Conservation (phyloP, 2,113 vertebrate species). For the Odontophorus gujanensis region DNA sequence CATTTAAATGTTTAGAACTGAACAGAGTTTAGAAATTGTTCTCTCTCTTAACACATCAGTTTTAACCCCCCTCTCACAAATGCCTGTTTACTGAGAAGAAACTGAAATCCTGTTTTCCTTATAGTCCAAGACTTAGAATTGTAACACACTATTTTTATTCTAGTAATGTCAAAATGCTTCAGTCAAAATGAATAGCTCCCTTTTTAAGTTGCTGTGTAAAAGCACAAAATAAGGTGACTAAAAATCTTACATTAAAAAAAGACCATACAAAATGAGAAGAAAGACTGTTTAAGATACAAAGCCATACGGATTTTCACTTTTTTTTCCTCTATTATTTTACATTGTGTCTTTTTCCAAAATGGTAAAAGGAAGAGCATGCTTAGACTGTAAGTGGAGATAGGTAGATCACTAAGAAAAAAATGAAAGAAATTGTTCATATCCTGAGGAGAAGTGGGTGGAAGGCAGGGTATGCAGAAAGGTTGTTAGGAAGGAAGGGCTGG, state of each 20-base stretch:
- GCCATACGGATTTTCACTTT: rapidly evolving
- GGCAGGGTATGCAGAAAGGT: background rate
- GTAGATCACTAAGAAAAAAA: background rate
- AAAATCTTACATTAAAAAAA: background rate
- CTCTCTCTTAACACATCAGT: background rate
- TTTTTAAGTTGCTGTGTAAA: background rate
- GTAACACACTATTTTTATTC: slow-evolving; percentile 14
- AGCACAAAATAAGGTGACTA: background rate
- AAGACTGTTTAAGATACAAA: background rate
- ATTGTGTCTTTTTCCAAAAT: background rate
- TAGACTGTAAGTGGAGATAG: background rate
- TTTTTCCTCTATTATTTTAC: background rate
- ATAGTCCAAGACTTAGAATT: background rate
- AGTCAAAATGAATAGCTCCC: slow-evolving; percentile 10
- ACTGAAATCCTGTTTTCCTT: background rate
- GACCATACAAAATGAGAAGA: background rate
- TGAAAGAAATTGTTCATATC: background rate
- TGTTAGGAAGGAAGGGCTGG: background rate
- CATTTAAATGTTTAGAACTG: background rate
- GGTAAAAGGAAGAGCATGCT: background rate
- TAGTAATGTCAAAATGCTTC: background rate
- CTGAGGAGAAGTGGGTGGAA: background rate
- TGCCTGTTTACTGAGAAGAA: background rate
- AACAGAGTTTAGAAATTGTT: background rate
- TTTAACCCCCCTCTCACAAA: background rate